phyloP scores from a whole-genome alignment of 2,888 invertebrate species.

The Salticus scenicus region DNA sequence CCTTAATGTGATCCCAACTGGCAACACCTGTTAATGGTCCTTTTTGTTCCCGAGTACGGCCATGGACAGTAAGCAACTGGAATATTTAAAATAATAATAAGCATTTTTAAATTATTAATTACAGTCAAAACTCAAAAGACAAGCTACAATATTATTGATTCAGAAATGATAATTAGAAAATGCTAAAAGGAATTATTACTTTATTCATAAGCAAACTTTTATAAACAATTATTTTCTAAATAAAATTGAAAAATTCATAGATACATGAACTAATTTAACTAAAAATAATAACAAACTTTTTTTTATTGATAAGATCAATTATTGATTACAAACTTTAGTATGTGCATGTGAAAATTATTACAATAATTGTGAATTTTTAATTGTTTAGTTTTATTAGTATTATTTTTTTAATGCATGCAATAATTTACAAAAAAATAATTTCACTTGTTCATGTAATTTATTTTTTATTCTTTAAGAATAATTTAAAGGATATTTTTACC shows the following conservation, averaged over 20 bases:
- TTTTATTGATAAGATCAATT: too few species aligned
- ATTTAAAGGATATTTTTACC: too few species aligned
- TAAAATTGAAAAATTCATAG: too few species aligned
- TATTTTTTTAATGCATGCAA: too few species aligned
- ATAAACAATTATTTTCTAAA: too few species aligned
- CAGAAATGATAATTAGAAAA: neutral
- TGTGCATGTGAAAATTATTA: too few species aligned
- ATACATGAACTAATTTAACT: too few species aligned
- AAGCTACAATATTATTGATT: neutral
- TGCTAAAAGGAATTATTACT: neutral
- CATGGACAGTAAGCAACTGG: constrained; percentile 94
- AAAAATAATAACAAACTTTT: too few species aligned
- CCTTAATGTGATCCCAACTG: constrained; percentile 93
- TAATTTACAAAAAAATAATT: constrained; percentile 2
- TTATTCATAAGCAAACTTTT: neutral
- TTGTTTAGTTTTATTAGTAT: too few species aligned
- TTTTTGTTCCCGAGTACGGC: constrained; percentile 95
- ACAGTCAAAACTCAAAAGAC: neutral
- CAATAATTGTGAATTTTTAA: too few species aligned
- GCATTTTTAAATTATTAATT: neutral
- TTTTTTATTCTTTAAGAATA: too few species aligned
- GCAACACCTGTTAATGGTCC: constrained; percentile 96
- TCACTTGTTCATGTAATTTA: neutral
- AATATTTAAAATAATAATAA: neutral
- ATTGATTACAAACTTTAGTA: too few species aligned